phyloP scores from a whole-genome alignment of 2,113 vertebrate species.

The Hydrolagus affinis region DNA sequence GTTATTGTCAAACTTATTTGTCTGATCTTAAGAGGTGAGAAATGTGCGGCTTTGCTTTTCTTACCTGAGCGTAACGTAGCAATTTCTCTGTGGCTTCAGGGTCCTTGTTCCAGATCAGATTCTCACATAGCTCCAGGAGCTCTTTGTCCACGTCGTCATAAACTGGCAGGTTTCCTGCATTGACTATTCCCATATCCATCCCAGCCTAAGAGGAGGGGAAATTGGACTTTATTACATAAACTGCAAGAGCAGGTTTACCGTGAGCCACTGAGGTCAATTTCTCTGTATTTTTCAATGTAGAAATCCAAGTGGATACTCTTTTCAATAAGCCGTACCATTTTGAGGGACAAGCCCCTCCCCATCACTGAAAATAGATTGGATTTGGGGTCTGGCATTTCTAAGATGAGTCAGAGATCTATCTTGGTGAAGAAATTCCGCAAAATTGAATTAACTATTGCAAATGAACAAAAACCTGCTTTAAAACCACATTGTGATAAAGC shows the following conservation, averaged over 20 bases:
- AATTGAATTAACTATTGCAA: too few species aligned
- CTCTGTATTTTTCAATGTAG: too few species aligned
- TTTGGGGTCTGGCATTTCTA: not conserved
- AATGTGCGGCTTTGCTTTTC: not conserved
- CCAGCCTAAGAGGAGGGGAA: conserved; percentile 59
- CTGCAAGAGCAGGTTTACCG: not conserved
- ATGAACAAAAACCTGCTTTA: too few species aligned
- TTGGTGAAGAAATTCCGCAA: too few species aligned
- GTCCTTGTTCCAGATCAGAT: conserved; percentile 91
- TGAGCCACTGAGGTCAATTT: not conserved
- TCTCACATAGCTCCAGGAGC: conserved; percentile 80
- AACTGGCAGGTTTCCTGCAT: conserved; percentile 86
- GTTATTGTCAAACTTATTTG: not conserved
- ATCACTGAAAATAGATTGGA: not conserved
- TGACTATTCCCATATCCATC: conserved; percentile 98
- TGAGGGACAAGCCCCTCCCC: not conserved
- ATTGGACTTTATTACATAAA: not conserved
- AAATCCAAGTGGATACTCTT: not conserved
- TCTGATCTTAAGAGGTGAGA: not conserved
- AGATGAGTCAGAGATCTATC: not conserved
- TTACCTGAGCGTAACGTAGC: conserved; percentile 81
- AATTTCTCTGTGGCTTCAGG: conserved; percentile 88
- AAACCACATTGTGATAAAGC: too few species aligned
- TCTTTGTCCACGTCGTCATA: conserved; percentile 90
- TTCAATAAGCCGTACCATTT: too few species aligned